phyloP scores from a whole-genome alignment of 1,140 invertebrate species.

The Berghia stephanieae region DNA sequence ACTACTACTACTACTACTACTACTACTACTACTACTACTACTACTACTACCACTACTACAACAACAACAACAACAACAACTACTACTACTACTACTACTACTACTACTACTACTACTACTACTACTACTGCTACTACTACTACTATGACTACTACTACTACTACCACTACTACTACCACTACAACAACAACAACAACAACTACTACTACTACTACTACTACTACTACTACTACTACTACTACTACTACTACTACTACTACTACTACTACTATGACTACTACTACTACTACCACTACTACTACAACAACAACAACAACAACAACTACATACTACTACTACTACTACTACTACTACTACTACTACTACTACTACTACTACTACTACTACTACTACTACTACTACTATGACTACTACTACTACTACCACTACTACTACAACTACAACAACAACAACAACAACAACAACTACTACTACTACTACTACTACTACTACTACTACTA shows the following conservation, averaged over 20 bases:
- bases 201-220: constrained; percentile 1
- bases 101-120: constrained; percentile 1
- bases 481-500: no score
- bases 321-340: no score
- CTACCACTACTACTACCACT: not conserved
- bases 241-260: not conserved
- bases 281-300: constrained; percentile 2
- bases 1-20: not conserved
- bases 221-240: constrained; percentile 14
- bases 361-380: no score
- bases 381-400: no score
- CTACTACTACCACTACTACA: constrained; percentile 13
- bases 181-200: not conserved
- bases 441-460: no score
- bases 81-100: constrained; percentile 6
- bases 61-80: not conserved
- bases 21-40: constrained; percentile 25
- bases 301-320: no score
- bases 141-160: not conserved
- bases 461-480: no score
- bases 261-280: no score
- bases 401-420: no score
- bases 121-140: no score
- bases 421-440: no score
- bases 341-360: no score